A percentile compares a stretch with the other conserved stretches of the same genome.
Conservation (phyloP, 2,797 vertebrate genomes). For the Falco cherrug region DNA sequence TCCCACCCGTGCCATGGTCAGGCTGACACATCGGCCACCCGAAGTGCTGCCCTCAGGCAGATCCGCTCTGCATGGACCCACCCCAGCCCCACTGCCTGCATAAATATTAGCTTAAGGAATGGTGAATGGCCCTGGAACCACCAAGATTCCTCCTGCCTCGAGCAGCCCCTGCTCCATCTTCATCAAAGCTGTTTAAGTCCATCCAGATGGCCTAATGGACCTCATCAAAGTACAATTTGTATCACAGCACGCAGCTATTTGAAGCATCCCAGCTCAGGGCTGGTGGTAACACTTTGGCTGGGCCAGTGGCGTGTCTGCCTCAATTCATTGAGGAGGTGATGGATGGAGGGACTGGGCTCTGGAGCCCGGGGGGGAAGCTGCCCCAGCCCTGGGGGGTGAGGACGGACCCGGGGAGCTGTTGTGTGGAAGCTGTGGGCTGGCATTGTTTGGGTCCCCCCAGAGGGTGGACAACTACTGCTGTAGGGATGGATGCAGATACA, state of each 20-base stretch:
- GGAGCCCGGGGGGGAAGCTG: neutral
- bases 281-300: neutral
- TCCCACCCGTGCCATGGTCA: accelerated
- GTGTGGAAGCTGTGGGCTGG: neutral
- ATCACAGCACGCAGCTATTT: neutral
- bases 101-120: neutral
- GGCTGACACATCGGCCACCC: accelerated
- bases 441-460: neutral
- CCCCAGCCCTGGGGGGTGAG: neutral
- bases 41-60: neutral
- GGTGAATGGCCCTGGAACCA: neutral
- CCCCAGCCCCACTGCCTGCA: neutral
- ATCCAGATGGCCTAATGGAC: conserved; percentile 53
- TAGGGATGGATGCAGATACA: neutral
- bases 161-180: conserved; percentile 16
- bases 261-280: conserved; percentile 19
- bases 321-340: neutral
- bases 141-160: neutral
- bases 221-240: conserved; percentile 54
- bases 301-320: neutral
- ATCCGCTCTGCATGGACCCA: neutral
- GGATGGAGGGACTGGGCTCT: neutral
- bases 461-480: neutral
- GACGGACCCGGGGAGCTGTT: neutral
- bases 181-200: conserved; percentile 31